phyloP scores from a whole-genome alignment of 2,888 invertebrate genomes.

The Nasonovia ribisnigri region DNA sequence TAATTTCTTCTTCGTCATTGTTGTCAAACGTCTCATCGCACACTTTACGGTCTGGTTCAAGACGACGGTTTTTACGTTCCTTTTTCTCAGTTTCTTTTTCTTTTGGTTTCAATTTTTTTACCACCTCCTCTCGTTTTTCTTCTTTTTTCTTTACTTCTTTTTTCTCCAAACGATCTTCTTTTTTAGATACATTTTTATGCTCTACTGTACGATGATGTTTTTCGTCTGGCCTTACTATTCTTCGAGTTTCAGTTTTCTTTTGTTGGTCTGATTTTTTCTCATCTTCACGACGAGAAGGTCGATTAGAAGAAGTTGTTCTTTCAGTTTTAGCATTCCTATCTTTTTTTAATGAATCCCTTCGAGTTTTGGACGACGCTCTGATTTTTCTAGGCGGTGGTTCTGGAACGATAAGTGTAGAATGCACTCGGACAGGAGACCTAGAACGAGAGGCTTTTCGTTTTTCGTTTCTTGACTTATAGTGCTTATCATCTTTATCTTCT shows the following conservation, averaged over 20 bases:
- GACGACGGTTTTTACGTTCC: conserved; percentile 49
- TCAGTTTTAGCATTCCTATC: conserved; percentile 30
- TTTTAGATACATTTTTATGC: conserved; percentile 52
- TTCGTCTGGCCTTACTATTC: conserved; percentile 8
- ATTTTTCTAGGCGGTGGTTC: conserved; percentile 34
- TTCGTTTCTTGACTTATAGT: conserved; percentile 62
- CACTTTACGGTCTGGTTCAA: conserved; percentile 76
- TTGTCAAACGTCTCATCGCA: conserved; percentile 74
- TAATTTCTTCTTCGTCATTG: conserved; percentile 52
- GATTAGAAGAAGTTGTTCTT: conserved; percentile 19
- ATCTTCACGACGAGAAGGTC: conserved; percentile 63
- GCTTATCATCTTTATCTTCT: conserved; percentile 73
- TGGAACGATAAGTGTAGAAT: conserved; percentile 57
- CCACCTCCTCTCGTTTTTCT: conserved; percentile 61
- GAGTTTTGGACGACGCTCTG: conserved; percentile 8
- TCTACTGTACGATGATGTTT: conserved; percentile 63
- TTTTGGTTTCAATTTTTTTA: conserved; percentile 66
- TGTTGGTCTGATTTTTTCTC: conserved; percentile 66
- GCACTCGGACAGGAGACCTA: conserved; percentile 51
- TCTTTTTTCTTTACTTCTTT: conserved; percentile 66
- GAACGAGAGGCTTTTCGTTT: conserved; percentile 52
- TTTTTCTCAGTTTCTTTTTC: conserved; percentile 68
- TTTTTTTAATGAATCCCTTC: conserved; percentile 34
- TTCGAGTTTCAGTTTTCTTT: conserved; percentile 63
- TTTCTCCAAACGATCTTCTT: conserved; percentile 47